Conservation (phyloP, 2,797 vertebrate genomes). For the Parauchenoglanis punctatus region DNA sequence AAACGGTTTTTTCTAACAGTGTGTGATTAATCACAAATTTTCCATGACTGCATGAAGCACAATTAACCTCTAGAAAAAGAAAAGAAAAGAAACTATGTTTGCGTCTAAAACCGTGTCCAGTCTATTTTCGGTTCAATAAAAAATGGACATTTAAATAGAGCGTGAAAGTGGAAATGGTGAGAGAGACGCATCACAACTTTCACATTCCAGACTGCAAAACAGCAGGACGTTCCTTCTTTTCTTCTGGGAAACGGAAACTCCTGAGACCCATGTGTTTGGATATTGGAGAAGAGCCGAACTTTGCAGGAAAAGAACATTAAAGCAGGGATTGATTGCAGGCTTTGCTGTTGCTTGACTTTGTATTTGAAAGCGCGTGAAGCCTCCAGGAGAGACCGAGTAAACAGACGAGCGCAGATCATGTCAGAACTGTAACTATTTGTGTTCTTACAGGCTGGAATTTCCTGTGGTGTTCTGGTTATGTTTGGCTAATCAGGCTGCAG, state of each 20-base stretch:
- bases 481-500: slow-evolving; percentile 36
- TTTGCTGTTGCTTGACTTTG: slow-evolving; percentile 66
- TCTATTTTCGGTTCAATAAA: not conserved
- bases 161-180: not conserved
- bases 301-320: slow-evolving; percentile 70
- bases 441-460: slow-evolving; percentile 39
- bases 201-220: slow-evolving; percentile 44
- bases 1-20: too few relatives aligned
- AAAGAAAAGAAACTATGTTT: not conserved
- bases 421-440: slow-evolving; percentile 14
- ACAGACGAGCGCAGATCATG: slow-evolving; percentile 4
- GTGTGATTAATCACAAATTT: not conserved
- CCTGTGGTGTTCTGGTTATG: slow-evolving; percentile 32
- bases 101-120: not conserved
- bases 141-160: not conserved
- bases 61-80: not conserved
- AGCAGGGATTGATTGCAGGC: slow-evolving; percentile 63
- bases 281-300: slow-evolving; percentile 46
- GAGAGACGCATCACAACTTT: slow-evolving; percentile 13
- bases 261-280: slow-evolving; percentile 30
- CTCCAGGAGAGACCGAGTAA: not conserved
- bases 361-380: slow-evolving; percentile 19
- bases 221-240: slow-evolving; percentile 40
- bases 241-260: slow-evolving; percentile 44
- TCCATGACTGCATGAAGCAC: not conserved